Base-by-base conservation (phyloP, 1,140 invertebrate genomes). In the Heterodera carotae region DNA sequence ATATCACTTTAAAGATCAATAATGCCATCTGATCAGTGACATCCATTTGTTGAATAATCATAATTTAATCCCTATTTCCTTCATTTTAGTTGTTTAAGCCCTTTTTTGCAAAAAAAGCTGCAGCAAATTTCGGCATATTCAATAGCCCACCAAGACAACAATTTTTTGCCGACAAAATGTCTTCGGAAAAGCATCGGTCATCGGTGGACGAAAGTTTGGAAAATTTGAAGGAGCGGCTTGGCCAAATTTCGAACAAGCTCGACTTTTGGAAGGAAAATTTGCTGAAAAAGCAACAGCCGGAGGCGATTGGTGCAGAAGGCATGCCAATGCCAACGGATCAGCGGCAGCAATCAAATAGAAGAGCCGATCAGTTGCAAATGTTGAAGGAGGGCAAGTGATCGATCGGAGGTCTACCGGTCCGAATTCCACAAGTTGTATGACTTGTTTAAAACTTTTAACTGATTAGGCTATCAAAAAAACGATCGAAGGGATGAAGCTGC, bases 221-320 rank as follows among this genome's bases (percentile, higher is more conserved):
- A 66, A 66, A 66, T 31, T 66, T 66, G 22, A 66, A 66, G 62
- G 25, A 66, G n/a, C 25, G 62, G 12, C 33, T 66, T 31, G 62
- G 62, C 62, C 6, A 66, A 66, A 66, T 66, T 66, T 66, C 27
- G 33, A 25, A 66, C 22, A 66, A 56, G 22, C 48, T 56, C 22
- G 48, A 56, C 48, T 56, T 56, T 56, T 56, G 48, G 48, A 56
- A 56, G 48, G 22, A 12, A 18, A 56, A 56, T 56, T 56, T 56
- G 48, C 22, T 56, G 48, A 15, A 18, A 56, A 56, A 56, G 22
- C 48, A 12, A 18, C 4, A 22, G 48, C 15, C 6, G 39, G 39
- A 56, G 22, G 39, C 39, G 39, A 43, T 43, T 43, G 48, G 22
- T 4, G n/a, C n/a, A n/a, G 48, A 56, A 56, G 5, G 48, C 15